Percentiles rank a stretch among this genome's conserved stretches.
phyloP scores from a whole-genome alignment of 2,888 invertebrate genomes.

The Automeris io region DNA sequence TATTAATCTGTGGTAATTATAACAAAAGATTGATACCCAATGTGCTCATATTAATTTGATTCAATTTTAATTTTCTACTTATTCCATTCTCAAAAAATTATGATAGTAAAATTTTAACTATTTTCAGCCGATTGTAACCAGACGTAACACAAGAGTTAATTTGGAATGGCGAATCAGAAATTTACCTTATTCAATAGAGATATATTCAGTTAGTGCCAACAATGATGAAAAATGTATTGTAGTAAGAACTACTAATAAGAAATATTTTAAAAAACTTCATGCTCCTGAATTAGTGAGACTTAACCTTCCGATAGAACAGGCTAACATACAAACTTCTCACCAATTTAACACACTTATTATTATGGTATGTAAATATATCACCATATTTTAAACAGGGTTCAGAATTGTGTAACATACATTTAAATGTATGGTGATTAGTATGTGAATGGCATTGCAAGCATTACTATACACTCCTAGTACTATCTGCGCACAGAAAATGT shows the following conservation, averaged over 20 bases:
- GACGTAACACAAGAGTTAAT: conserved; percentile 83
- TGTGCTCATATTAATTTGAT: too few species aligned
- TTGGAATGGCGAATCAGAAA: conserved; percentile 91
- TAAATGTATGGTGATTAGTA: too few species aligned
- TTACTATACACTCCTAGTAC: too few species aligned
- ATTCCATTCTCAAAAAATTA: too few species aligned
- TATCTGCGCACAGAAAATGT: too few species aligned
- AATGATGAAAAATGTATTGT: conserved; percentile 79
- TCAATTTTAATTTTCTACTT: too few species aligned
- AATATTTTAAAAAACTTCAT: conserved; percentile 85
- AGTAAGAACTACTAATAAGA: conserved; percentile 87
- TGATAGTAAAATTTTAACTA: background rate
- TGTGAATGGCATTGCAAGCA: too few species aligned
- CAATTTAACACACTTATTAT: conserved; percentile 87
- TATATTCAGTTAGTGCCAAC: conserved; percentile 82
- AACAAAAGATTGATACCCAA: too few species aligned
- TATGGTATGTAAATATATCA: conserved; percentile 71
- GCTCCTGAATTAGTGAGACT: conserved; percentile 84
- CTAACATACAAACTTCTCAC: conserved; percentile 81
- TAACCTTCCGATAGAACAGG: conserved; percentile 78
- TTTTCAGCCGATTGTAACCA: conserved; percentile 80
- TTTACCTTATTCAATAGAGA: conserved; percentile 83
- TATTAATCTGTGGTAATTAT: too few species aligned
- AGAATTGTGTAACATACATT: too few species aligned
- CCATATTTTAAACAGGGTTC: too few species aligned